A percentile compares a stretch with the other conserved stretches of the same genome.
Evolutionary conservation across 2,797 vertebrate genomes (phyloP).

Genomic region (Crocodylus rhombifer): DNA sequence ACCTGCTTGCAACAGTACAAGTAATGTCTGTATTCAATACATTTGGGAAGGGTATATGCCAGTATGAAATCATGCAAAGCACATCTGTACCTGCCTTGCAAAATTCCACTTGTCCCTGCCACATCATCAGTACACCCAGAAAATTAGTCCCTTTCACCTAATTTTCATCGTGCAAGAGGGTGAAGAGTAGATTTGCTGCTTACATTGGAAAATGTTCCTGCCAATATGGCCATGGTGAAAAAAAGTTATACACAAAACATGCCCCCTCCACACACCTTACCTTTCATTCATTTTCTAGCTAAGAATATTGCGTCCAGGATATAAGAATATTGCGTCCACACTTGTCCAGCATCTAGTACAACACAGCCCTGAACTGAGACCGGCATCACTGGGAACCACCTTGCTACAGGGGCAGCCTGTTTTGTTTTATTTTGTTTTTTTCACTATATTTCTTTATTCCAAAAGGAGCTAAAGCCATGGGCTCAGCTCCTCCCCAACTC

Average conservation of each 20-base stretch:
- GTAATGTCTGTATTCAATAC: neutral
- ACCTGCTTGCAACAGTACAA: neutral
- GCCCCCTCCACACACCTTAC: neutral
- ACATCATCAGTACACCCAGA: neutral
- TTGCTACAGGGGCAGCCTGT: too few relatives aligned
- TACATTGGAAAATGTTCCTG: neutral
- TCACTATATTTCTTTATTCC: neutral
- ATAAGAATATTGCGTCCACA: neutral
- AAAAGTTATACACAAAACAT: neutral
- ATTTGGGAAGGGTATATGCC: neutral
- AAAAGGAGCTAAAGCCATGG: neutral
- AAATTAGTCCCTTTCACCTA: neutral
- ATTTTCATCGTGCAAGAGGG: neutral
- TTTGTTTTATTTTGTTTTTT: neutral
- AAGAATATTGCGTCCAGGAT: neutral
- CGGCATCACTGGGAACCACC: too few relatives aligned
- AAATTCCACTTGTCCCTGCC: neutral
- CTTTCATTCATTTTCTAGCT: neutral
- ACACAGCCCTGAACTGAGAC: too few relatives aligned
- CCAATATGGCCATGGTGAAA: neutral
- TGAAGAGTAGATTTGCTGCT: neutral
- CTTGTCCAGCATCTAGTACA: neutral
- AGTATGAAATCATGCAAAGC: neutral
- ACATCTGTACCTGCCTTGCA: neutral
- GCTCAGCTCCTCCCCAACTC: neutral